Conservation (phyloP, 92 coral and sea anemone species). For the Muricea muricata region DNA sequence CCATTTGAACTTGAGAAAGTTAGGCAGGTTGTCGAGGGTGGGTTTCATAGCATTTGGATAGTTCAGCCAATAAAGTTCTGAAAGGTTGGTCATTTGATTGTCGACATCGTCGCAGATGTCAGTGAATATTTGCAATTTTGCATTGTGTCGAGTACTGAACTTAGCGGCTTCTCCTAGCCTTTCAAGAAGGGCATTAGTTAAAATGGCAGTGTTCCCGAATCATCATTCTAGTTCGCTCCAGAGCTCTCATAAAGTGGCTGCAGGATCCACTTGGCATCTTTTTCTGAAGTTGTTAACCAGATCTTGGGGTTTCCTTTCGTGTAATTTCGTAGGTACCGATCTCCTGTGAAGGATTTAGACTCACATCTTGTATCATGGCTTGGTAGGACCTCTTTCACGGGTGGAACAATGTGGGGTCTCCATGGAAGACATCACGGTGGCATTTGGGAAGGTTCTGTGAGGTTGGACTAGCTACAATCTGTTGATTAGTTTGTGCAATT, state of each 20-base stretch:
- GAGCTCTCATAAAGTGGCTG: conserved; percentile 28
- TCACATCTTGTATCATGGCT: conserved; percentile 57
- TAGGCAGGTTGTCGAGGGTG: conserved; percentile 29
- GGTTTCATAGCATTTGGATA: conserved; percentile 38
- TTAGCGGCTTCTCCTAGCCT: conserved; percentile 35
- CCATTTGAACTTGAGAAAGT: conserved; percentile 34
- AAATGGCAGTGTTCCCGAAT: conserved; percentile 44
- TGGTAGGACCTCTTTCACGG: conserved; percentile 63
- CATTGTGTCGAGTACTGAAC: conserved; percentile 14
- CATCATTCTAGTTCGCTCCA: conserved; percentile 49
- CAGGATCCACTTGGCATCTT: conserved; percentile 28
- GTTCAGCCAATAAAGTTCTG: conserved; percentile 45
- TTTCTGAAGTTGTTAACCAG: conserved; percentile 52
- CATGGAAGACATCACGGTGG: conserved; percentile 58
- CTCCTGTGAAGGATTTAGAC: conserved; percentile 50
- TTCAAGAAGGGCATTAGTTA: conserved; percentile 18
- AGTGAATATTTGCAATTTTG: conserved; percentile 22
- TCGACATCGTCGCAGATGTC: conserved; percentile 33
- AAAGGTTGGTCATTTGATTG: conserved; percentile 19
- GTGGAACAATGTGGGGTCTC: conserved; percentile 60
- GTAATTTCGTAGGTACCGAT: conserved; percentile 52
- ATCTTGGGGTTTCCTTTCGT: conserved; percentile 37
- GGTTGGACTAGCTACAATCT: conserved; percentile 50
- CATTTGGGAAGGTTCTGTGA: conserved; percentile 67
- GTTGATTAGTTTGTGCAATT: neutral